phyloP scores from a whole-genome alignment of 2,113 vertebrate genomes.

The Serilophus lunatus region DNA sequence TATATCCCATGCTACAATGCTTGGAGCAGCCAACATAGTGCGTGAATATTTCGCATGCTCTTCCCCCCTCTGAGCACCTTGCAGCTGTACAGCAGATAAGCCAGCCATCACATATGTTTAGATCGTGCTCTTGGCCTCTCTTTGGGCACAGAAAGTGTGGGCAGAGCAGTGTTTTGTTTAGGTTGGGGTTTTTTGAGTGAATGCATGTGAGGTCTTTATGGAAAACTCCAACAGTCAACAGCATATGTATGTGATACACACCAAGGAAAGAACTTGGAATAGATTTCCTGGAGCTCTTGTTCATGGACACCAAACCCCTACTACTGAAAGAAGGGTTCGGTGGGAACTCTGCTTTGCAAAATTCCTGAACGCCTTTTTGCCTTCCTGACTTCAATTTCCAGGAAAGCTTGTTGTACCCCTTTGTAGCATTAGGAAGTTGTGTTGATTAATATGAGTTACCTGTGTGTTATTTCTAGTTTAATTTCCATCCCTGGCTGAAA shows the following conservation, averaged over 20 bases:
- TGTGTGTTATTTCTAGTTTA: background rate
- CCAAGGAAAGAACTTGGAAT: background rate
- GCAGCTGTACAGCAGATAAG: background rate
- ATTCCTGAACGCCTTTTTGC: background rate
- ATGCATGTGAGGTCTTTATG: background rate
- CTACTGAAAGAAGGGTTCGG: background rate
- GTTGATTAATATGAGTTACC: background rate
- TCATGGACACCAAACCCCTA: background rate
- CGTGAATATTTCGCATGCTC: background rate
- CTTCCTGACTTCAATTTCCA: background rate
- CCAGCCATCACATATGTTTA: too few relatives aligned
- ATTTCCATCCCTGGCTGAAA: background rate
- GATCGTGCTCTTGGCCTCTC: background rate
- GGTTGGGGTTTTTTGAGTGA: background rate
- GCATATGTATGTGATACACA: background rate
- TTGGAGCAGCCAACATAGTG: background rate
- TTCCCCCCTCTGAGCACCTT: background rate
- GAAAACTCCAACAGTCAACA: background rate
- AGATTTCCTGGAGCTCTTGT: background rate
- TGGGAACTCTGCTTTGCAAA: background rate
- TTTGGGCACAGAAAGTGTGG: background rate
- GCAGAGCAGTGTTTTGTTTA: background rate
- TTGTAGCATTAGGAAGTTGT: background rate
- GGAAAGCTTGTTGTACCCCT: background rate
- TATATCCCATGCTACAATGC: background rate